Conservation (phyloP, 2,888 invertebrate species). For the Tuta absoluta region DNA sequence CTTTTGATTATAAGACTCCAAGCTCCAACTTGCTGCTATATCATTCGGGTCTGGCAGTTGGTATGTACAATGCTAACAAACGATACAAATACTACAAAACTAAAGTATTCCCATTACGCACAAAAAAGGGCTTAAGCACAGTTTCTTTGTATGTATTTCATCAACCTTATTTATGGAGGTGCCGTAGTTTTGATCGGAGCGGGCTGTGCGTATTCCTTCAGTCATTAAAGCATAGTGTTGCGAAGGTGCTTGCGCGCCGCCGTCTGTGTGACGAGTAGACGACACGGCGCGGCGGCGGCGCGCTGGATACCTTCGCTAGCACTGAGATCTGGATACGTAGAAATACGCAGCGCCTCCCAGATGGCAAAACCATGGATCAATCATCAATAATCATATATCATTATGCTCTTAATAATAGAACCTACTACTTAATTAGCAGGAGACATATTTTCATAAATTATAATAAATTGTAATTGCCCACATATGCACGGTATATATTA, state of each 20-base stretch:
- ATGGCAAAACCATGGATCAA: conserved; percentile 12
- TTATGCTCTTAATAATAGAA: conserved; percentile 24
- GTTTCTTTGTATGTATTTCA: conserved; percentile 18
- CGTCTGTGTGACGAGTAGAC: neutral
- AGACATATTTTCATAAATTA: conserved; percentile 77
- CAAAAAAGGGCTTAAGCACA: conserved; percentile 23
- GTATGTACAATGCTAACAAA: conserved; percentile 25
- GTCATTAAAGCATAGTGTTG: conserved; percentile 19
- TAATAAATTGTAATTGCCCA: conserved; percentile 65
- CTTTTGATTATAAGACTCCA: neutral
- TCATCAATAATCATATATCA: conserved; percentile 12
- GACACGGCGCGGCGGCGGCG: neutral
- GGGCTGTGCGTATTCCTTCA: conserved; percentile 13
- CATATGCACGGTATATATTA: conserved; percentile 53
- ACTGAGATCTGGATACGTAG: conserved; percentile 23
- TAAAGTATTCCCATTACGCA: conserved; percentile 22
- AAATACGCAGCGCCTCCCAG: conserved; percentile 16
- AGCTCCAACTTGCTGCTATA: neutral
- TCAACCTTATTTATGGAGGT: neutral
- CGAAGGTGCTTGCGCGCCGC: neutral
- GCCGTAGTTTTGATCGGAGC: conserved; percentile 5
- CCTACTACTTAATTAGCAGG: conserved; percentile 53
- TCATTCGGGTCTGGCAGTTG: conserved; percentile 14
- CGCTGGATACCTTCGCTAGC: conserved; percentile 1
- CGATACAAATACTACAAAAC: conserved; percentile 21